These are phyloP conservation scores for Pentamera pediparva DNA, from an alignment of 53 echinoderm and acorn worm species.

Conservation along the genomic window DNA sequence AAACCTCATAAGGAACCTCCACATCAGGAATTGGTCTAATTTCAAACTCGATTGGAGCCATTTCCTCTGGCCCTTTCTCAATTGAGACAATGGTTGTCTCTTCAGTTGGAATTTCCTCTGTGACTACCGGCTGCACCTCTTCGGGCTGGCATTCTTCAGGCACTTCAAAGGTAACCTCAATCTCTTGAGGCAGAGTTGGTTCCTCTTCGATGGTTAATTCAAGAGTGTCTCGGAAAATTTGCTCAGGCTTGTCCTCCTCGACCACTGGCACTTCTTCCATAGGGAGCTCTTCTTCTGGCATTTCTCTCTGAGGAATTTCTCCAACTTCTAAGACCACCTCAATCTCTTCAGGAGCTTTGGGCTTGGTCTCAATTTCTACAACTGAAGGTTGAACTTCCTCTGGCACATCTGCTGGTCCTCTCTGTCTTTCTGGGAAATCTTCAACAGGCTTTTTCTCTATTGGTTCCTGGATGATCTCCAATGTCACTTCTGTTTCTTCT, in stretches of 20 bases:
- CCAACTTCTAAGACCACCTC: conserved; percentile 46
- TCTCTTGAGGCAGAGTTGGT: too few relatives aligned
- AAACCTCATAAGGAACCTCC: not conserved
- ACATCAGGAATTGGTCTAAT: conserved; percentile 12
- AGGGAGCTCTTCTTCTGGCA: not conserved
- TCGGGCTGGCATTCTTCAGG: too few relatives aligned
- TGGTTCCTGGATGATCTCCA: conserved; percentile 9
- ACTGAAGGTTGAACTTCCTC: conserved; percentile 24
- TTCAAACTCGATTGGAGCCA: not conserved
- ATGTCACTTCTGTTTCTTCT: not conserved
- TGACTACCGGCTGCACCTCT: too few relatives aligned
- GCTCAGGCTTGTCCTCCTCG: conserved; percentile 31
- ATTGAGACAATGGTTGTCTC: conserved; percentile 16
- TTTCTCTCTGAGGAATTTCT: conserved; percentile 34
- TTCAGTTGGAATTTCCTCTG: not conserved
- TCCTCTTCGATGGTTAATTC: too few relatives aligned
- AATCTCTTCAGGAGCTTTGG: conserved; percentile 33
- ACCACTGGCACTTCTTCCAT: not conserved
- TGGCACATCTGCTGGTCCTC: conserved; percentile 51
- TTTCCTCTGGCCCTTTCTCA: conserved; percentile 28
- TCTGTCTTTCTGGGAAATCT: conserved; percentile 39
- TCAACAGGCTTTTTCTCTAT: conserved; percentile 7
- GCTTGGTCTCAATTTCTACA: conserved; percentile 37
- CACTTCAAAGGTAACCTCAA: too few relatives aligned
- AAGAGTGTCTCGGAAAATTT: too few relatives aligned